A percentile compares a stretch with the other conserved stretches of the same genome.
Conservation (phyloP, 2,797 vertebrate genomes). For the Nasua narica region DNA sequence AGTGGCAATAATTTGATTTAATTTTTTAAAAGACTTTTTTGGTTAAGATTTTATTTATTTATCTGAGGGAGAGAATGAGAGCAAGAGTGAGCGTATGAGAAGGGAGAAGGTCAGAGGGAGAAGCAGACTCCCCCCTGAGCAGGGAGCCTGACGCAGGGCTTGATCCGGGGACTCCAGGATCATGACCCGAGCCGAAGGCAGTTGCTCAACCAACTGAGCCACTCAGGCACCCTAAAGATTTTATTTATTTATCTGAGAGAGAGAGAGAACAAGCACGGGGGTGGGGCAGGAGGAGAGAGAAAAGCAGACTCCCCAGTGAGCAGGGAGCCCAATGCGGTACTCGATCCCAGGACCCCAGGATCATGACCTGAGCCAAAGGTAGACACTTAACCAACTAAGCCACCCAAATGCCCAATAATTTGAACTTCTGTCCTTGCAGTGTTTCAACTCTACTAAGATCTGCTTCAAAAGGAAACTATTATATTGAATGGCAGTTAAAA, state of each 20-base stretch:
- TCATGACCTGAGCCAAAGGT: neutral
- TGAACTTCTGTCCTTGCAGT: slow-evolving; percentile 14
- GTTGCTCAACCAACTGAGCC: too few species aligned
- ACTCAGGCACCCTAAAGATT: neutral
- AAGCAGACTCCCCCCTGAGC: too few species aligned
- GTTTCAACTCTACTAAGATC: neutral
- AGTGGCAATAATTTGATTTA: neutral
- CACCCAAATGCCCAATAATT: neutral
- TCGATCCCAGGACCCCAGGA: neutral
- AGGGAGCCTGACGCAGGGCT: too few species aligned
- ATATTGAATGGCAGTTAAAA: slow-evolving; percentile 18
- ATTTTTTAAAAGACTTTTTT: neutral
- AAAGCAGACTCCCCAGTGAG: too few species aligned
- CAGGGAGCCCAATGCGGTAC: neutral
- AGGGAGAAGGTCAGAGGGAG: too few species aligned
- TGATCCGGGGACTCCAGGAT: too few species aligned
- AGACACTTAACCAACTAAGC: neutral
- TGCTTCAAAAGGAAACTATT: slow-evolving; percentile 27
- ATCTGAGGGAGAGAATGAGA: neutral
- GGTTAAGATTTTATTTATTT: neutral
- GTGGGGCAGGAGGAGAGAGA: neutral
- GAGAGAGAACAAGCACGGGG: neutral
- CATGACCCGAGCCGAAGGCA: too few species aligned
- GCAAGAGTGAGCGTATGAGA: too few species aligned
- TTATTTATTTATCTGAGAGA: neutral